phyloP scores from a whole-genome alignment of 2,113 vertebrate species.

The Cebus imitator region DNA sequence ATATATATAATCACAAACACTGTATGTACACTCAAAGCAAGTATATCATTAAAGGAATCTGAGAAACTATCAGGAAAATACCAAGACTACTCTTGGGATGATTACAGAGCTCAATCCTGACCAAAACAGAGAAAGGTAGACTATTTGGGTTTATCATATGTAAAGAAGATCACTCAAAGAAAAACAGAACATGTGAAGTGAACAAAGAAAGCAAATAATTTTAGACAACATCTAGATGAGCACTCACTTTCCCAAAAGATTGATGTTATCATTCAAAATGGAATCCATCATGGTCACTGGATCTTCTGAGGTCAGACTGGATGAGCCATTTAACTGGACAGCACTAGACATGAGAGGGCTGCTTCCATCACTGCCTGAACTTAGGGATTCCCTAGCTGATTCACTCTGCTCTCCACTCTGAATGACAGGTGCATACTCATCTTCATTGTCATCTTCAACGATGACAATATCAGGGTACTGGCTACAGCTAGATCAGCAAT shows the following conservation, averaged over 20 bases:
- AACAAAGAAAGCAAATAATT: neutral
- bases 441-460: constrained; percentile 90
- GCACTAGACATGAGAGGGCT: constrained; percentile 85
- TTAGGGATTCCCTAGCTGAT: constrained; percentile 68
- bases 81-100: neutral
- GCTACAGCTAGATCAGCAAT: constrained; percentile 75
- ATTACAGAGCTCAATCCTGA: neutral
- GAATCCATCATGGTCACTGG: constrained; percentile 98
- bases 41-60: constrained; percentile 28
- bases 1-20: neutral
- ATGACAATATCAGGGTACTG: constrained; percentile 91
- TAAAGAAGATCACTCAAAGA: constrained; percentile 10
- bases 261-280: constrained; percentile 97
- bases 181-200: neutral
- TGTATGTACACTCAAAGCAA: constrained; percentile 34
- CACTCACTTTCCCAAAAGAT: constrained; percentile 96
- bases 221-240: neutral
- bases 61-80: constrained; percentile 17
- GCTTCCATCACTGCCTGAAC: constrained; percentile 64
- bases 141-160: neutral
- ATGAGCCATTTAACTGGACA: constrained; percentile 90
- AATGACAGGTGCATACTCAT: constrained; percentile 83
- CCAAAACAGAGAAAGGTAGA: neutral
- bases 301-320: constrained; percentile 90
- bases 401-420: constrained; percentile 81